Conservation (phyloP, 2,113 vertebrate species). For the Cheilinus undulatus region DNA sequence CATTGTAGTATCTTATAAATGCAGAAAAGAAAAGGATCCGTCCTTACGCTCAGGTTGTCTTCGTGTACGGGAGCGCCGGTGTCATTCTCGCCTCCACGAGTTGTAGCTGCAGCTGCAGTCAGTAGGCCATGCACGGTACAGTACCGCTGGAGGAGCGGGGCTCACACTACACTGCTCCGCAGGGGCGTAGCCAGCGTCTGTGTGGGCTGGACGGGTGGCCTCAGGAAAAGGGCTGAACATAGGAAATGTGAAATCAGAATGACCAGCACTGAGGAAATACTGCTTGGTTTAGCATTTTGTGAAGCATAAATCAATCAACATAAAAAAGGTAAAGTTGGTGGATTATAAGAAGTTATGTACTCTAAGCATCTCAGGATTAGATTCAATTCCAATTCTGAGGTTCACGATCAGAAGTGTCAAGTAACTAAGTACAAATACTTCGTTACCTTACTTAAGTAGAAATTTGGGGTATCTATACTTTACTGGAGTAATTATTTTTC, state of each 20-base stretch:
- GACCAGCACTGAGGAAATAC: background rate
- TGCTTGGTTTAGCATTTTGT: background rate
- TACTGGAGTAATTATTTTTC: no score
- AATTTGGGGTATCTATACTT: no score
- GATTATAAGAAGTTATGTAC: no score
- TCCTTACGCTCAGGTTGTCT: conserved; percentile 52
- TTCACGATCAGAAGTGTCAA: no score
- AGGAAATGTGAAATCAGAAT: background rate
- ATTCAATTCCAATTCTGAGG: no score
- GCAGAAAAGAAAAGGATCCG: conserved; percentile 23
- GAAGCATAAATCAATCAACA: no score
- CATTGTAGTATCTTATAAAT: background rate
- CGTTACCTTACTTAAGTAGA: no score
- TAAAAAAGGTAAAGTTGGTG: no score
- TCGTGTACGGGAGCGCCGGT: conserved; percentile 47
- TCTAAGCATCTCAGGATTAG: no score
- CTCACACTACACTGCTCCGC: conserved; percentile 38
- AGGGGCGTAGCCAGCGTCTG: conserved; percentile 63
- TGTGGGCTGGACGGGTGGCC: conserved; percentile 10
- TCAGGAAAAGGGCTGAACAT: background rate
- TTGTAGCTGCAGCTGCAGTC: conserved; percentile 63
- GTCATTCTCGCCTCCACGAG: conserved; percentile 68
- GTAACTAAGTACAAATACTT: no score
- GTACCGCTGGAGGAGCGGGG: conserved; percentile 51
- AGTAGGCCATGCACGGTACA: conserved; percentile 59